Evolutionary conservation across 2,888 invertebrate species (phyloP).

Genomic region (Marasmarcha lunaedactyla): DNA sequence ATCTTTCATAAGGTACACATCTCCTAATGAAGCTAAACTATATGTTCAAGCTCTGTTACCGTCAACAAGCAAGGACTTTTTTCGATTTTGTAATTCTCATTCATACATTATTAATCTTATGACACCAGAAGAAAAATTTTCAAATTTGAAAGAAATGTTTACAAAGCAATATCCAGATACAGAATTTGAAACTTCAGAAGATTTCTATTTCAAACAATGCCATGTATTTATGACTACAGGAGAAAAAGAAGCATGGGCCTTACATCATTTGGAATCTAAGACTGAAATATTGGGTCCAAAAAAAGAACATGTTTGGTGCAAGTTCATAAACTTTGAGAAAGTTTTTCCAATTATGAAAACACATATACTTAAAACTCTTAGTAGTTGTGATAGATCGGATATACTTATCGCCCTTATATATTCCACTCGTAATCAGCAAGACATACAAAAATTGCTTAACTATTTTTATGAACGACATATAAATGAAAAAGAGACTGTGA

Average conservation of each 20-base stretch:
- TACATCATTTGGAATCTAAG: slow-evolving; percentile 25
- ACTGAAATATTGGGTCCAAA: slow-evolving; percentile 26
- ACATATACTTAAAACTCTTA: slow-evolving; percentile 21
- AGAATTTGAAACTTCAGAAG: slow-evolving; percentile 26
- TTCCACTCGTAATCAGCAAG: slow-evolving; percentile 24
- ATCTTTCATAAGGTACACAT: slow-evolving; percentile 15
- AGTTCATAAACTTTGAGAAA: slow-evolving; percentile 30
- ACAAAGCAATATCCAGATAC: slow-evolving; percentile 23
- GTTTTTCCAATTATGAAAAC: slow-evolving; percentile 30
- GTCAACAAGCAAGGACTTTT: slow-evolving; percentile 1
- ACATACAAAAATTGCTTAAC: slow-evolving; percentile 27
- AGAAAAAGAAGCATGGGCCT: slow-evolving; percentile 35
- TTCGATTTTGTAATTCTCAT: slow-evolving; percentile 19
- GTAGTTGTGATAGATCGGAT: slow-evolving; percentile 21
- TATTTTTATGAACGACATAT: slow-evolving; percentile 36
- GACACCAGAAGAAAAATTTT: slow-evolving; percentile 23
- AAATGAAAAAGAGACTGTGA: slow-evolving; percentile 26
- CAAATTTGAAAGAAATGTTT: slow-evolving; percentile 28
- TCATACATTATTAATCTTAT: slow-evolving; percentile 27
- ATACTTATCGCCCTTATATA: slow-evolving; percentile 26
- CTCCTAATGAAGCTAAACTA: slow-evolving; percentile 19
- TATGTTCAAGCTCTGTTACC: slow-evolving; percentile 26
- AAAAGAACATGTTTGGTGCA: slow-evolving; percentile 31
- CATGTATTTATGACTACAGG: slow-evolving; percentile 27
- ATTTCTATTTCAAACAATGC: slow-evolving; percentile 23